Conservation (phyloP, 2,888 invertebrate genomes). For the Tridacna gigas region DNA sequence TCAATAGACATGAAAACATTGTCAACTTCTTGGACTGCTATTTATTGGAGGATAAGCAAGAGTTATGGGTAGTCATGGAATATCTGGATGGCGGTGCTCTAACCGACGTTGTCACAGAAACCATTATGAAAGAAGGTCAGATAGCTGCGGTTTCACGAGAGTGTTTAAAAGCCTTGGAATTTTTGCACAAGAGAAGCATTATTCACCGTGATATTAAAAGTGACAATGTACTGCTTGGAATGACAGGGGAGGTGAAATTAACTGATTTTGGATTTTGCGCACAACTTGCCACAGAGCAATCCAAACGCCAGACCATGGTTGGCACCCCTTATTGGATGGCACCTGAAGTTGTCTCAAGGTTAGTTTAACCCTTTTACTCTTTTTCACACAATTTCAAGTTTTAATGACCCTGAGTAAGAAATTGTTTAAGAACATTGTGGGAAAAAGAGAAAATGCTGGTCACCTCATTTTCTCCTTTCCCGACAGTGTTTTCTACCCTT, state of each 20-base stretch:
- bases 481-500: background rate
- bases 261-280: slow-evolving; percentile 99
- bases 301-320: slow-evolving; percentile 95
- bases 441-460: background rate
- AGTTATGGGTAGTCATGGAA: slow-evolving; percentile 99
- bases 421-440: background rate
- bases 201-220: slow-evolving; percentile 94
- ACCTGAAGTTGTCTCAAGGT: slow-evolving; percentile 89
- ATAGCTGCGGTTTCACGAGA: slow-evolving; percentile 98
- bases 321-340: slow-evolving; percentile 99
- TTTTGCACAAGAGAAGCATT: slow-evolving; percentile 93
- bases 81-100: slow-evolving; percentile 94
- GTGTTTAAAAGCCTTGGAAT: slow-evolving; percentile 94
- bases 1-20: slow-evolving; percentile 94
- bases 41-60: slow-evolving; percentile 92
- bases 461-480: background rate
- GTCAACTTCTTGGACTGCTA: slow-evolving; percentile 98
- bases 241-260: slow-evolving; percentile 90
- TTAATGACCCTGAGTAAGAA: too few species aligned
- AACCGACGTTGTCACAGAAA: slow-evolving; percentile 98
- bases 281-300: slow-evolving; percentile 96
- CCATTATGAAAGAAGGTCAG: slow-evolving; percentile 97
- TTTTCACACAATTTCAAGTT: too few species aligned
- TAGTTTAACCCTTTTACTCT: background rate
- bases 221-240: slow-evolving; percentile 97